Evolutionary conservation across 1,140 invertebrate genomes (phyloP).

Genomic region (Sitophilus oryzae): DNA sequence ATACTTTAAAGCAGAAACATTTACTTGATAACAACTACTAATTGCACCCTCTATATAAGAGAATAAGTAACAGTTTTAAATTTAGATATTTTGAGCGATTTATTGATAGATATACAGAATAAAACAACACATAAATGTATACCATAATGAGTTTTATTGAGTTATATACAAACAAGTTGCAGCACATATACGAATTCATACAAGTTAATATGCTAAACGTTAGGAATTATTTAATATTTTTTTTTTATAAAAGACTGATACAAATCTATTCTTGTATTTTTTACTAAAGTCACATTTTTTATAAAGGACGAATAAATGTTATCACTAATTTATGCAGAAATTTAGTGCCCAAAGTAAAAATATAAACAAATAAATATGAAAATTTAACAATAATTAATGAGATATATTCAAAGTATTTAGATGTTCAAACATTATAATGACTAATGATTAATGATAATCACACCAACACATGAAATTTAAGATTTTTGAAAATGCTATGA

Average conservation of each 20-base stretch:
- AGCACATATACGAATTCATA: conserved; percentile 11
- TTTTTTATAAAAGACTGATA: conserved; percentile 11
- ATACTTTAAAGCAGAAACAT: no score
- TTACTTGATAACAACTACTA: no score
- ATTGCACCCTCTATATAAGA: no score
- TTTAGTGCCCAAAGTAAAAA: background rate
- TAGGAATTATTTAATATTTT: conserved; percentile 4
- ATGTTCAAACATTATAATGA: no score
- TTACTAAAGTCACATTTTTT: conserved; percentile 8
- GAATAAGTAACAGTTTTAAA: no score
- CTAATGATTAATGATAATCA: no score
- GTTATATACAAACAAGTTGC: conserved; percentile 17
- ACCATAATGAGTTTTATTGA: conserved; percentile 20
- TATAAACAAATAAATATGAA: background rate
- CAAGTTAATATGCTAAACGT: conserved; percentile 1
- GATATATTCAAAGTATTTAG: background rate
- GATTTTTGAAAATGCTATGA: no score
- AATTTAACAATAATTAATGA: no score
- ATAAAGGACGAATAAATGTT: conserved; percentile 10
- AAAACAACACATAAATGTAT: conserved; percentile 4
- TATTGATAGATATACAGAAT: no score
- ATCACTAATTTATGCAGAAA: conserved; percentile 5
- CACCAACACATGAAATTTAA: no score
- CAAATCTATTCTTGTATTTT: conserved; percentile 4
- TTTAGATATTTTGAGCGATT: no score